Base-by-base conservation (phyloP, 2,888 invertebrate genomes). In the Apamea epomidion region DNA sequence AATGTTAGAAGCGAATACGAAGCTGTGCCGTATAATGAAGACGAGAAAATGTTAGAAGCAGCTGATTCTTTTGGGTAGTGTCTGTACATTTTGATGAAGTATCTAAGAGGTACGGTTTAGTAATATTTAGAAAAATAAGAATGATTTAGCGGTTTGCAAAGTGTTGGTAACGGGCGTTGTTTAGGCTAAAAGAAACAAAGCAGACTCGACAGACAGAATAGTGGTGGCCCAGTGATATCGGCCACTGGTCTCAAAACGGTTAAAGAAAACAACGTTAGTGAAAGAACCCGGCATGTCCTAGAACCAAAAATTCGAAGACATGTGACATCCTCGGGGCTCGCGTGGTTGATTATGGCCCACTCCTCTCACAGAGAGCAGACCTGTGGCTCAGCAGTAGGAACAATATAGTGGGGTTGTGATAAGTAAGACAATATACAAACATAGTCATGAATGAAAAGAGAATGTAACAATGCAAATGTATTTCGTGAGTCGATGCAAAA, bases 401-500 rank as follows among this genome's bases (percentile, higher is more conserved):
- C 1, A 29, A 62, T 29, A 62, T 29, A 58, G 58, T 58, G 25
- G 58, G 10, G 12, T 58, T 58, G 58, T 58, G n/a, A 25, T 58
- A 58, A 58, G 58, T 58, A n/a, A 58, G 58, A n/a, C 25, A 58
- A n/a, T 58, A n/a, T 58, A 25, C 12, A 12, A 25, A 58, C 25
- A 4, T 25, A n/a, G 58, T 58, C 25, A 58, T 25, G 58, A 25
- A 54, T 45, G 16, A 64, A 25, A 12, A 54, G 7, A 21, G 0
- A 54, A n/a, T n/a, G 7, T 25, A 5, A 45, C 65, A 16, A 48
- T 25, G 32, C 18, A 32, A 48, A 51, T 32, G 0, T 69, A 25
- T 72, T 60, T 45, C 12, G 32, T 25, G 1, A 58, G 37, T 69
- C 29, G 42, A 62, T 70, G 73, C 73, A 78, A 69, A 69, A 67